Evolutionary conservation across 2,113 vertebrate species (phyloP), one percentile per base, ranked within the genome.

Genomic region (Symphodus melops): DNA sequence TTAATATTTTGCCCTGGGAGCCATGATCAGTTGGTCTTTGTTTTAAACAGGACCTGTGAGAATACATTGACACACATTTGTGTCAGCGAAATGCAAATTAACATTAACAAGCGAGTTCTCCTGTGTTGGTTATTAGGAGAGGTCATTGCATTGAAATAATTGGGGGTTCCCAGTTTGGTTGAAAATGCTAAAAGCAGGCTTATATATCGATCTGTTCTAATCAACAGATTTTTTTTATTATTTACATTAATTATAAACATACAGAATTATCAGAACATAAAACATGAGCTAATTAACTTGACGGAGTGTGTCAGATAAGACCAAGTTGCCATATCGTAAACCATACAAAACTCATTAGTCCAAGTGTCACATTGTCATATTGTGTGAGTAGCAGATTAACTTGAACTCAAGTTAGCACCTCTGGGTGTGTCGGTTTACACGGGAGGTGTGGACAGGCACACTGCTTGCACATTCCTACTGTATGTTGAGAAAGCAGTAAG

Each of bases 141-240:
- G 73, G 75, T 86, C 77, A 86, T 88, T 92, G 88, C 87, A 83
- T 83, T 81, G 61, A 69, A 80, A 68, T 91, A 53, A 86, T 82
- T 87, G 66, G 58, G 54, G 71, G 79, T 79, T 82, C 78, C 76
- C n/a, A 23, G 77, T 85, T 89, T 77, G 79, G 81, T 76, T 65
- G 67, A 74, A 75, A 77, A 85, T 81, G 81, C 87, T 91, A 90
- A 88, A 75, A 79, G 75, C 64, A 54, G 70, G 77, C 83, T 91
- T 86, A 65, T 75, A 80, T 88, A 92, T 93, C 79, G 93, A 92
- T 90, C 86, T 81, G 60, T 68, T 79, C 88, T 88, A 75, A 83
- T 91, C 85, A 86, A 85, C 72, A 14, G 64, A 87, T 72, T 87
- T 80, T 87, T 86, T 88, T 84, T 83, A 86, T 11, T 62, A 53